Evolutionary conservation across 2,797 vertebrate genomes (phyloP).

Genomic region (Eremophila alpestris): DNA sequence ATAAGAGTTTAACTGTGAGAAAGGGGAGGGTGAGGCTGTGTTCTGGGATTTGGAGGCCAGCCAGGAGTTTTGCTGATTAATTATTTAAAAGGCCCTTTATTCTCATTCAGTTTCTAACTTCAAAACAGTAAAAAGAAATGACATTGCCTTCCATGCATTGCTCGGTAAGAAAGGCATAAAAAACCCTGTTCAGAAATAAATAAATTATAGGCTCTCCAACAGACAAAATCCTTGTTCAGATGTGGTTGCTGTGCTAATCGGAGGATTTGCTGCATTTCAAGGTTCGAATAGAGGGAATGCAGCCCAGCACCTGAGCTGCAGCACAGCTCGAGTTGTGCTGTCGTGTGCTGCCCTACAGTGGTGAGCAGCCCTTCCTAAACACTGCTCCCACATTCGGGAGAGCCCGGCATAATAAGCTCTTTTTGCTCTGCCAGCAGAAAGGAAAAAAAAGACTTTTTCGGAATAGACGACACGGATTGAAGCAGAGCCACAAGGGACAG

Average conservation of each 20-base stretch:
- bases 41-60: neutral
- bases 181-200: neutral
- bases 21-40: neutral
- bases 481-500: neutral
- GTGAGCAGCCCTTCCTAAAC: neutral
- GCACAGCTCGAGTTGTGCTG: neutral
- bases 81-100: constrained; percentile 22
- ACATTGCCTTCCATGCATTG: neutral
- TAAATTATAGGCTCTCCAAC: neutral
- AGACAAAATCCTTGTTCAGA: neutral
- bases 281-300: neutral
- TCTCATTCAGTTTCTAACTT: neutral
- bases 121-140: neutral
- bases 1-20: neutral
- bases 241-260: neutral
- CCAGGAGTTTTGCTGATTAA: neutral
- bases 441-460: neutral
- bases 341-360: neutral
- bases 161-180: neutral
- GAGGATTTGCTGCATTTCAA: neutral
- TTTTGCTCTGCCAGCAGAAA: neutral
- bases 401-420: neutral
- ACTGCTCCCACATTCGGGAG: neutral
- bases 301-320: neutral
- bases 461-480: neutral